Conservation (phyloP, 2,113 vertebrate species). For the Sceloporus undulatus region DNA sequence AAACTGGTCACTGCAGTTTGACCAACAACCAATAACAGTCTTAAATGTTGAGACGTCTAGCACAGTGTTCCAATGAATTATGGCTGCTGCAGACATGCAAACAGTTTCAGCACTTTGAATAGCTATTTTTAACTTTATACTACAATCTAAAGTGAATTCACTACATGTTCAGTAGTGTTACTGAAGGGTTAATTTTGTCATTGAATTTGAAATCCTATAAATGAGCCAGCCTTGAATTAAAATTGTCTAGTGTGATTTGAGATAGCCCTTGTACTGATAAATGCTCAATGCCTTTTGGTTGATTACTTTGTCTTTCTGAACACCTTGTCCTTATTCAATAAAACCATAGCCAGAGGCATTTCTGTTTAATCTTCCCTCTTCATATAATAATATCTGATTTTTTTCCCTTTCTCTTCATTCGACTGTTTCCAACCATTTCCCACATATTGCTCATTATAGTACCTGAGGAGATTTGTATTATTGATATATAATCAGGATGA, state of each 20-base stretch:
- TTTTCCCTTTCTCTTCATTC: neutral
- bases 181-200: neutral
- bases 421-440: constrained; percentile 14
- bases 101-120: too few species aligned
- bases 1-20: too few species aligned
- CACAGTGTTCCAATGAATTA: too few species aligned
- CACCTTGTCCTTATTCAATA: constrained; percentile 19
- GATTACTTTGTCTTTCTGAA: constrained; percentile 13
- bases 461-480: constrained; percentile 24
- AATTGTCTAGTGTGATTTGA: neutral
- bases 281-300: neutral
- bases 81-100: too few species aligned
- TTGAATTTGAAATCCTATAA: neutral
- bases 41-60: too few species aligned
- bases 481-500: neutral
- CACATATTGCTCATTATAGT: neutral
- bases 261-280: neutral
- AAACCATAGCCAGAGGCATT: constrained; percentile 7
- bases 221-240: neutral
- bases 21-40: too few species aligned
- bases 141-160: neutral
- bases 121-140: neutral
- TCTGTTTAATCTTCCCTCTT: neutral
- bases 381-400: constrained; percentile 19
- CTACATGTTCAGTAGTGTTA: neutral